These are phyloP conservation scores for Bombylius discolor DNA, from an alignment of 2,888 invertebrate genomes.

Conservation along the genomic window DNA sequence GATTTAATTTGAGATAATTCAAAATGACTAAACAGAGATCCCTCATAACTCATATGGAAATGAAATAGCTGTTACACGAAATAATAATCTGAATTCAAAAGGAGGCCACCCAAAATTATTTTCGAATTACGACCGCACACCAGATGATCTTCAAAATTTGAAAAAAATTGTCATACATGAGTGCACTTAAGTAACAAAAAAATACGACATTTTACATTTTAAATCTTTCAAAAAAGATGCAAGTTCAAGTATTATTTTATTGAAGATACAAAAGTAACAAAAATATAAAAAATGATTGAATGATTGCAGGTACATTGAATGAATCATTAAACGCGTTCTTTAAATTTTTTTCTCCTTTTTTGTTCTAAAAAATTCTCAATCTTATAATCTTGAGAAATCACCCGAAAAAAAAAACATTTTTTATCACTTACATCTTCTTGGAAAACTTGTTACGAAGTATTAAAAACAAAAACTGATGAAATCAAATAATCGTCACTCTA, in stretches of 20 bases:
- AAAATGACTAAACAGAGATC: constrained; percentile 1
- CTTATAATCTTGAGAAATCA: neutral
- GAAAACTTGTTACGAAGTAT: constrained; percentile 1
- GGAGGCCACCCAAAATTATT: constrained; percentile 1
- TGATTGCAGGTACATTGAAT: too few species aligned
- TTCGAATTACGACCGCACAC: neutral
- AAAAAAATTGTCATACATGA: neutral
- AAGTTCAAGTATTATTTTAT: too few species aligned
- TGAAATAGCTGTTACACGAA: constrained; percentile 5
- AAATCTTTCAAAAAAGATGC: too few species aligned
- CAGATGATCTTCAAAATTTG: too few species aligned
- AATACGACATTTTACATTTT: too few species aligned
- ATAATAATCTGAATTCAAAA: neutral
- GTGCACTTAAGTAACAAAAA: neutral
- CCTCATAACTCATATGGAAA: neutral
- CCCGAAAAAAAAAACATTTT: neutral
- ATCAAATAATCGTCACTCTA: constrained; percentile 1
- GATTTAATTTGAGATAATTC: constrained; percentile 6
- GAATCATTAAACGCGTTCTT: too few species aligned
- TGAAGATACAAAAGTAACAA: too few species aligned
- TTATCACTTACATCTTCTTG: neutral
- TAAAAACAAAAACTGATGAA: constrained; percentile 8
- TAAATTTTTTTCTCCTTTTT: too few species aligned
- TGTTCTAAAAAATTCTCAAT: too few species aligned
- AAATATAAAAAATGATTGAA: too few species aligned